These are phyloP conservation scores for Pharmacophagus antenor DNA, from an alignment of 2,888 invertebrate species.

Conservation along the genomic window DNA sequence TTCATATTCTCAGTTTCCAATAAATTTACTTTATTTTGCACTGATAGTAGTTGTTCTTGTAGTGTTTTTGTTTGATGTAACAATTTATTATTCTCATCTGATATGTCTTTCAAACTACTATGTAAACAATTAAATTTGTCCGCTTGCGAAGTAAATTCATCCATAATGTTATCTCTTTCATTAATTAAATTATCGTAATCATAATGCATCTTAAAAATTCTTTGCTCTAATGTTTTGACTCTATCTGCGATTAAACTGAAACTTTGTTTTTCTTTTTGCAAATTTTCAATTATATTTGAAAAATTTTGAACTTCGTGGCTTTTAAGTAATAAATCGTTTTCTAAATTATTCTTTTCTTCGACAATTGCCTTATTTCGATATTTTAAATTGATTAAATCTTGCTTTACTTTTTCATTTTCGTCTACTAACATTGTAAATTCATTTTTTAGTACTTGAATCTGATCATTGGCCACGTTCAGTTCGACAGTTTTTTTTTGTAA, in stretches of 20 bases:
- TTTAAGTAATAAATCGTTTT: constrained; percentile 44
- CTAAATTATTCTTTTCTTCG: constrained; percentile 45
- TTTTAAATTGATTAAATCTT: constrained; percentile 43
- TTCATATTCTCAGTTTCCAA: constrained; percentile 50
- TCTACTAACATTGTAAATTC: constrained; percentile 46
- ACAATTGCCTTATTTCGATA: constrained; percentile 41
- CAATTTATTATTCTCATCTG: constrained; percentile 51
- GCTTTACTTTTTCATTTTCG: constrained; percentile 43
- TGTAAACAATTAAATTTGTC: constrained; percentile 47
- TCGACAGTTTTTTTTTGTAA: constrained; percentile 43
- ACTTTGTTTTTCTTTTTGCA: constrained; percentile 39
- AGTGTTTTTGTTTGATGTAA: constrained; percentile 43
- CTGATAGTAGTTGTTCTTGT: constrained; percentile 40
- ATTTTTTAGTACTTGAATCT: constrained; percentile 45
- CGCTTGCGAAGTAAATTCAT: constrained; percentile 45
- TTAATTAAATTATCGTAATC: constrained; percentile 39
- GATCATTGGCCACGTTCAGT: constrained; percentile 44
- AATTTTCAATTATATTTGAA: constrained; percentile 30
- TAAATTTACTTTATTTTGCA: constrained; percentile 40
- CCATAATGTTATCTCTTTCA: constrained; percentile 46
- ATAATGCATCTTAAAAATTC: constrained; percentile 42
- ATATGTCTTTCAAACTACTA: constrained; percentile 48
- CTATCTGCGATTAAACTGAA: constrained; percentile 39
- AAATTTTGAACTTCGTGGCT: constrained; percentile 41
- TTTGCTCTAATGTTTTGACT: constrained; percentile 39